Conservation (phyloP, 2,113 vertebrate species). For the Leptosomus discolor region DNA sequence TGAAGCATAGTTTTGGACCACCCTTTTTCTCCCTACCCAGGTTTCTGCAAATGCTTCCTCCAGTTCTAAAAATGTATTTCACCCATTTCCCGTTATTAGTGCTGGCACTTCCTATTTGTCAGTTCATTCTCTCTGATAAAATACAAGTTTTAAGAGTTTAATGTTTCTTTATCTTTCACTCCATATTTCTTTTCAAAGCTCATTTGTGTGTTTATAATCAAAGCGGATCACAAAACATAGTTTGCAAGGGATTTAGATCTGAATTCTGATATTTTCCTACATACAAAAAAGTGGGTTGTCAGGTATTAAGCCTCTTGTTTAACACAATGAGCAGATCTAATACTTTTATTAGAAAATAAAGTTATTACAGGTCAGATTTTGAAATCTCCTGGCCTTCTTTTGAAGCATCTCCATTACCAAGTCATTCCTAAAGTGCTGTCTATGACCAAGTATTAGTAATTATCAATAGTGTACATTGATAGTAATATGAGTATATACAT, state of each 20-base stretch:
- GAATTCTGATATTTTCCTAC: background rate
- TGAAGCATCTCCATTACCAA: background rate
- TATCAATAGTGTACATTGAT: background rate
- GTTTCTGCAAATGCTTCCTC: background rate
- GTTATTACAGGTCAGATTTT: background rate
- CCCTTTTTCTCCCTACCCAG: fast-evolving
- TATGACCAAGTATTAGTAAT: background rate
- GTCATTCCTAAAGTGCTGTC: background rate
- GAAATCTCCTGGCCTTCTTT: background rate
- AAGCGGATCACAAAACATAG: background rate
- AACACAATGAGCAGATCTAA: background rate
- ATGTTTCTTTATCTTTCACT: background rate
- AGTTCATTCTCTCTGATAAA: background rate
- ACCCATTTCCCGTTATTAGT: background rate
- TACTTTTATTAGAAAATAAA: background rate
- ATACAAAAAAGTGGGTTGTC: background rate
- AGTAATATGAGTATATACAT: background rate
- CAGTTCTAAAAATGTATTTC: background rate
- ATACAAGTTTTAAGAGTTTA: background rate
- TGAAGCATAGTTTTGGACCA: background rate
- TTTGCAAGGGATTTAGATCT: background rate
- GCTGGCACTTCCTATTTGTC: background rate
- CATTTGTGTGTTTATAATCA: background rate
- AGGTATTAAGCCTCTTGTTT: background rate
- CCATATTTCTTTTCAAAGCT: background rate